phyloP scores from a whole-genome alignment of 2,113 vertebrate species.

The Empidonax alnorum region DNA sequence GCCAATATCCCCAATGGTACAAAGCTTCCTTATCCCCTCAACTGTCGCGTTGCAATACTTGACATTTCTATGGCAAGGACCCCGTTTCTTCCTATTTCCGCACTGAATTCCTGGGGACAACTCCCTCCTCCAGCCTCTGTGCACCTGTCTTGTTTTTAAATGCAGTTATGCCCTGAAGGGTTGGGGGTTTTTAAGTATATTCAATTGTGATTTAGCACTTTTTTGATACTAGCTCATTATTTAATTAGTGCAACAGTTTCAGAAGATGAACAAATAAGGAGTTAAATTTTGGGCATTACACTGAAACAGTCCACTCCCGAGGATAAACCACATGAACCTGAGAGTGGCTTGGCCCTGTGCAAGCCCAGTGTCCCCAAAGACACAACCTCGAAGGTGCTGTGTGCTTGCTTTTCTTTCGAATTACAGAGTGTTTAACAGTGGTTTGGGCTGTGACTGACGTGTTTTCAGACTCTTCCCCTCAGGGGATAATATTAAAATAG shows the following conservation, averaged over 20 bases:
- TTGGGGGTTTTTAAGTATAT: slow-evolving; percentile 32
- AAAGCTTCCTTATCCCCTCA: background rate
- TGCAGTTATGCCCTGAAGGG: slow-evolving; percentile 32
- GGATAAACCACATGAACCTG: background rate
- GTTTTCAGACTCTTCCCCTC: background rate
- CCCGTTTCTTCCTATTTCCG: background rate
- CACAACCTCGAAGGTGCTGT: background rate
- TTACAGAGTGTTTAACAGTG: background rate
- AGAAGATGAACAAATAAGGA: slow-evolving; percentile 56
- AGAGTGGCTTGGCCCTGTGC: background rate
- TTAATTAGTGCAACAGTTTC: slow-evolving; percentile 52
- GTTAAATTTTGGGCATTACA: slow-evolving; percentile 58
- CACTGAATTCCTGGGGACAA: slow-evolving; percentile 27
- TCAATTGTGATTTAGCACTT: slow-evolving; percentile 71
- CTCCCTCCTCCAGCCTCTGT: slow-evolving; percentile 26
- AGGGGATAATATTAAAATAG: background rate
- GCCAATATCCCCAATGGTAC: slow-evolving; percentile 35
- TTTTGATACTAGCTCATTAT: slow-evolving; percentile 70
- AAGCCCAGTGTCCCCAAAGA: background rate
- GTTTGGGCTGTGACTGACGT: background rate
- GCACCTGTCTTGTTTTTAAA: slow-evolving; percentile 40
- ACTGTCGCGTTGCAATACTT: slow-evolving; percentile 42
- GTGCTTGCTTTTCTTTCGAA: background rate
- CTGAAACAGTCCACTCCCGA: background rate
- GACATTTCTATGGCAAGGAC: slow-evolving; percentile 52